These are phyloP conservation scores for Dioctria linearis DNA, from an alignment of 2,888 invertebrate genomes.

Conservation along the genomic window DNA sequence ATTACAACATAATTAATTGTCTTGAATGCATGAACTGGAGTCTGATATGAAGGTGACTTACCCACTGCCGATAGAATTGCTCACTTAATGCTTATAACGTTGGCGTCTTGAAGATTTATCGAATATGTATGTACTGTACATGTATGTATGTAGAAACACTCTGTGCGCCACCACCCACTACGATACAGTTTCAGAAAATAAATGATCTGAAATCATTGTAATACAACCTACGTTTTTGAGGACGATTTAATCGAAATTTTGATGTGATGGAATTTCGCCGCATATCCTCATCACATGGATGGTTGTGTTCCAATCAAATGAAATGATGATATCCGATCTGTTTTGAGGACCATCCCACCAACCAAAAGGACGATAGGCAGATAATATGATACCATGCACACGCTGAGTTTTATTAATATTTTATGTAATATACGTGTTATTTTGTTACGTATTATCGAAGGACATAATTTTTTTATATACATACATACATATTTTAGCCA, in stretches of 20 bases:
- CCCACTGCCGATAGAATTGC: not conserved
- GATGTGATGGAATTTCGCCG: too few relatives aligned
- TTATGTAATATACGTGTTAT: conserved; percentile 10
- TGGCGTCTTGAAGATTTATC: conserved; percentile 40
- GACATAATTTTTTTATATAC: not conserved
- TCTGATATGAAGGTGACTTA: not conserved
- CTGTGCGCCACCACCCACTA: not conserved
- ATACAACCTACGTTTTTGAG: not conserved
- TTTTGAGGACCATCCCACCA: not conserved
- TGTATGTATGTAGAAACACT: not conserved
- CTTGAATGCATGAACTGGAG: not conserved
- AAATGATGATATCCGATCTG: not conserved
- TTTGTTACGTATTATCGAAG: not conserved
- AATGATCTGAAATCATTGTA: conserved; percentile 20
- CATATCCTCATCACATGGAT: not conserved
- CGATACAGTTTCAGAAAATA: conserved; percentile 12
- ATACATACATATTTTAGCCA: too few relatives aligned
- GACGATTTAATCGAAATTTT: not conserved
- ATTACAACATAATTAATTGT: conserved; percentile 45
- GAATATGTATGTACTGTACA: not conserved
- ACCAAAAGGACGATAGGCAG: too few relatives aligned
- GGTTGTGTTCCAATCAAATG: not conserved
- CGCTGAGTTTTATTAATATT: conserved; percentile 23
- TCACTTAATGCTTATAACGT: not conserved
- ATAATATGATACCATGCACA: conserved; percentile 3